These are phyloP conservation scores for Idaea aversata DNA, from an alignment of 2,888 invertebrate species.

Conservation along the genomic window DNA sequence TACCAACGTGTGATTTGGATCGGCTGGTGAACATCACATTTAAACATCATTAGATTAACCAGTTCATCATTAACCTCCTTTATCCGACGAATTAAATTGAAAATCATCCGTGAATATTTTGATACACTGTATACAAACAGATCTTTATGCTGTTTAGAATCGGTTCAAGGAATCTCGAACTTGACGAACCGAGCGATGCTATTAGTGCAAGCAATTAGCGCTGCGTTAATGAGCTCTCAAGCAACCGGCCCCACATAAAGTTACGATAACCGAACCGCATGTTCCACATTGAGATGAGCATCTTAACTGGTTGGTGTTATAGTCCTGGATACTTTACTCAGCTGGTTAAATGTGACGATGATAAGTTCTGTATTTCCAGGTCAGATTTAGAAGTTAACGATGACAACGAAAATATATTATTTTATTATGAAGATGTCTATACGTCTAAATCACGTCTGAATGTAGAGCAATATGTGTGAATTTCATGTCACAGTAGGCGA, in stretches of 20 bases:
- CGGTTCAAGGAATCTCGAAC: constrained; percentile 71
- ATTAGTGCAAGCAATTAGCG: constrained; percentile 75
- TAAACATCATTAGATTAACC: not conserved
- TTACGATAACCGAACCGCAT: constrained; percentile 27
- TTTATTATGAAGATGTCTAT: constrained; percentile 17
- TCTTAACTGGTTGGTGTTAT: constrained; percentile 53
- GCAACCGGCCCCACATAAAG: constrained; percentile 53
- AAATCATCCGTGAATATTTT: constrained; percentile 19
- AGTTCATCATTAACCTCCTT: constrained; percentile 25
- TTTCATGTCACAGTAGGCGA: constrained; percentile 10
- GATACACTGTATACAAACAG: constrained; percentile 34
- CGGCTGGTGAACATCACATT: not conserved
- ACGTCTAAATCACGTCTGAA: constrained; percentile 8
- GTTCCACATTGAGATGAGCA: constrained; percentile 37
- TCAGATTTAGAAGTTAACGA: constrained; percentile 37
- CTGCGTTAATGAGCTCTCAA: constrained; percentile 69
- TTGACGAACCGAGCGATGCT: constrained; percentile 57
- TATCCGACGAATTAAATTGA: constrained; percentile 20
- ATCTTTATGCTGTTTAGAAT: constrained; percentile 61
- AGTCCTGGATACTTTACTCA: constrained; percentile 51
- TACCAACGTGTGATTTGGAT: not conserved
- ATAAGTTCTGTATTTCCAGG: constrained; percentile 53
- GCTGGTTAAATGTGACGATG: constrained; percentile 33
- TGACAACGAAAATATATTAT: constrained; percentile 15
- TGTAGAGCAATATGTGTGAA: constrained; percentile 15